Evolutionary conservation across 2,888 invertebrate species (phyloP).

Genomic region (Agrypnus murinus): DNA sequence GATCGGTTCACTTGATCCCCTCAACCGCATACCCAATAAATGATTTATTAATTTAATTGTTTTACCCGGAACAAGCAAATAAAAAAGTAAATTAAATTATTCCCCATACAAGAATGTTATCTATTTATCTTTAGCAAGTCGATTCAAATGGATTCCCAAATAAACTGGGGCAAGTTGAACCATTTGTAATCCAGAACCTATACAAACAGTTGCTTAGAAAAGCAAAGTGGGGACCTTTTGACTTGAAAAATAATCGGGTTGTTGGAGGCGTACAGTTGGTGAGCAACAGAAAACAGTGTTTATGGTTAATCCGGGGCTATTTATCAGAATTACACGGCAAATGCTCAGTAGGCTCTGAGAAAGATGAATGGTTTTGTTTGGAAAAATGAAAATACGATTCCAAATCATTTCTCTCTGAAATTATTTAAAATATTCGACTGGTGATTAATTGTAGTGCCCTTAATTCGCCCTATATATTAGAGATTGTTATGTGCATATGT

Average conservation of each 20-base stretch:
- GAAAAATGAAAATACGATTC: conserved; percentile 67
- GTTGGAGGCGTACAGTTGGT: conserved; percentile 28
- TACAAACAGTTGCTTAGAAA: conserved; percentile 2
- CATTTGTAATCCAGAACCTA: background rate
- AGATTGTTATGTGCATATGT: conserved; percentile 55
- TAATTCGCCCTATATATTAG: conserved; percentile 60
- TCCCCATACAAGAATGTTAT: too few relatives aligned
- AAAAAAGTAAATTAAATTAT: too few relatives aligned
- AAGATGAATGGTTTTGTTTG: conserved; percentile 65
- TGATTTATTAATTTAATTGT: too few relatives aligned
- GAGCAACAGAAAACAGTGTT: conserved; percentile 25
- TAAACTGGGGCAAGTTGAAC: background rate
- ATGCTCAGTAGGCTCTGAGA: conserved; percentile 59
- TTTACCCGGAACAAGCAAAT: too few relatives aligned
- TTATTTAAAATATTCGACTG: conserved; percentile 64
- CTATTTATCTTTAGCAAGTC: too few relatives aligned
- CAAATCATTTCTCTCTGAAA: conserved; percentile 66
- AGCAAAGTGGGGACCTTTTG: conserved; percentile 22
- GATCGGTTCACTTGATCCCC: background rate
- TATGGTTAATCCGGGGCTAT: conserved; percentile 58
- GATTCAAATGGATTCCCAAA: background rate
- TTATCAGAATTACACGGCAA: conserved; percentile 61
- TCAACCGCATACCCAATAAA: too few relatives aligned
- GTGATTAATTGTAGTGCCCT: conserved; percentile 61
- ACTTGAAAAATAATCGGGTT: conserved; percentile 31